These are phyloP conservation scores for Amphipoea lucens DNA, from an alignment of 2,888 invertebrate genomes.

Conservation along the genomic window DNA sequence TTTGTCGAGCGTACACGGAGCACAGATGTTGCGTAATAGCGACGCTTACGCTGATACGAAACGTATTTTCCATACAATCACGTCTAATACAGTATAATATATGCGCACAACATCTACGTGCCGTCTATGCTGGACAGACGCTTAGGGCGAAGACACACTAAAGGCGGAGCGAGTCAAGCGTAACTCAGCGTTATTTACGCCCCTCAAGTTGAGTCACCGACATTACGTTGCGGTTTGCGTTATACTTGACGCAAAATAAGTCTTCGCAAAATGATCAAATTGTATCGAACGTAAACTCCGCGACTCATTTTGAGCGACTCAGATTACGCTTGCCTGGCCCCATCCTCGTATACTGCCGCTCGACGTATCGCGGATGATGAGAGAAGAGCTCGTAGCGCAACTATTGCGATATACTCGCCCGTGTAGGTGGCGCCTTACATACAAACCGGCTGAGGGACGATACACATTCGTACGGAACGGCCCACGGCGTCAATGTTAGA, in stretches of 20 bases:
- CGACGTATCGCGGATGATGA: background rate
- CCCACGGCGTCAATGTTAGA: background rate
- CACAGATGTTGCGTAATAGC: background rate
- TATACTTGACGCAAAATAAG: background rate
- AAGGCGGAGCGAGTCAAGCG: background rate
- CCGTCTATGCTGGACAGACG: background rate
- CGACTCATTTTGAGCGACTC: conserved; percentile 15
- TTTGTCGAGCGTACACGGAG: background rate
- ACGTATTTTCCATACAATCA: background rate
- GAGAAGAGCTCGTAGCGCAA: background rate
- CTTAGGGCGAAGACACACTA: background rate
- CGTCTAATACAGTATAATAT: background rate
- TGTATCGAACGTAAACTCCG: background rate
- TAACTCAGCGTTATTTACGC: background rate
- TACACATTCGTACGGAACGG: conserved; percentile 9
- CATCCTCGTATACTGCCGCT: background rate
- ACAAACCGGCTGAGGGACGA: background rate
- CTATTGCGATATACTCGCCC: background rate
- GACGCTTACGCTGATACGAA: background rate
- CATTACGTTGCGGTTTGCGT: conserved; percentile 10
- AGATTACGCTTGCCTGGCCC: background rate
- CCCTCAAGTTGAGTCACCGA: background rate
- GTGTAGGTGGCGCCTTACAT: conserved; percentile 13
- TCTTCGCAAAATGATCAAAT: conserved; percentile 1
- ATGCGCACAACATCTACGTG: background rate